Percentiles rank a stretch among this genome's conserved stretches.
phyloP scores from a whole-genome alignment of 1,140 invertebrate genomes.

The Penaeus chinensis region DNA sequence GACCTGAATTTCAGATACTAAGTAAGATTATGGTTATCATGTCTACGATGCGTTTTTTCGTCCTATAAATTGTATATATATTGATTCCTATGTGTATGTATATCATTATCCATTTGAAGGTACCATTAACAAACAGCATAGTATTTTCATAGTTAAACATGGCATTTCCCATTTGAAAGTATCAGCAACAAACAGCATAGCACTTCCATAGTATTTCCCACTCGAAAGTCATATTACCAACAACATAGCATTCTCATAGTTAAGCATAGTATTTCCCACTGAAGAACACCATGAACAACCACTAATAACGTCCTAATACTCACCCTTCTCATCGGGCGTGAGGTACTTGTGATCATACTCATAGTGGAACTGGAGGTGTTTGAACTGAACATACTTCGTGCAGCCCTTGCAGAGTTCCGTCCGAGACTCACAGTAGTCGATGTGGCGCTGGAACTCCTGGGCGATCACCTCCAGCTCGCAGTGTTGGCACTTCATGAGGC shows the following conservation, averaged over 20 bases:
- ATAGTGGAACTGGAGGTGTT: slow-evolving; percentile 75
- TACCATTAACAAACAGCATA: too few species aligned
- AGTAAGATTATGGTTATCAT: background rate
- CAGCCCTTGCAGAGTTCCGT: slow-evolving; percentile 77
- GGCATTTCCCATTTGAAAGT: too few species aligned
- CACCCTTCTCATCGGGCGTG: slow-evolving; percentile 70
- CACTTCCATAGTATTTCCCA: too few species aligned
- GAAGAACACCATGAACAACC: too few species aligned
- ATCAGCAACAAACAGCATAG: too few species aligned
- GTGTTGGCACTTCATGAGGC: slow-evolving; percentile 71
- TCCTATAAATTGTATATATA: background rate
- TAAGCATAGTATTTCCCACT: too few species aligned
- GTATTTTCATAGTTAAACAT: too few species aligned
- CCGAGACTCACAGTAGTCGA: slow-evolving; percentile 76
- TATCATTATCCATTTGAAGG: too few species aligned
- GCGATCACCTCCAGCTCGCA: slow-evolving; percentile 75
- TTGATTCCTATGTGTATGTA: background rate
- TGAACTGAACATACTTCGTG: slow-evolving; percentile 76
- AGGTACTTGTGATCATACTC: slow-evolving; percentile 75
- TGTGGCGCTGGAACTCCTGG: slow-evolving; percentile 73
- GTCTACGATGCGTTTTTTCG: background rate
- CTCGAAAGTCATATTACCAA: too few species aligned
- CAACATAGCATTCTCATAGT: too few species aligned
- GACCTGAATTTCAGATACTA: background rate
- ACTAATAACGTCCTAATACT: background rate